A percentile compares a stretch with the other conserved stretches of the same genome.
Evolutionary conservation across 1,140 invertebrate species (phyloP).

Genomic region (Drosophila ambigua): DNA sequence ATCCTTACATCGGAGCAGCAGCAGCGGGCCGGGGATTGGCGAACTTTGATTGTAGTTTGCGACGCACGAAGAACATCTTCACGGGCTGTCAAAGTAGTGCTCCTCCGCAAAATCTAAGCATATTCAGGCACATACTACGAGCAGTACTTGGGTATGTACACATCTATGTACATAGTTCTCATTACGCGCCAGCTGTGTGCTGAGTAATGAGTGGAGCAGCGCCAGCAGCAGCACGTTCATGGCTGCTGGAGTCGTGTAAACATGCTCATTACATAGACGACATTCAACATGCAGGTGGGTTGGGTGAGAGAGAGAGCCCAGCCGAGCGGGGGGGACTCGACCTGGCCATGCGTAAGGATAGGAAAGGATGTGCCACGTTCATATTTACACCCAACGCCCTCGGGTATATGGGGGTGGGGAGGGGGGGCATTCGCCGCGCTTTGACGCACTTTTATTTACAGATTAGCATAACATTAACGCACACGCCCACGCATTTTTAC

Average conservation of each 20-base stretch:
- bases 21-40: too few species aligned
- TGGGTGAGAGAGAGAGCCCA: conserved; percentile 5
- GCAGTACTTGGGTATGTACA: background rate
- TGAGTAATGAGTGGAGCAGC: conserved; percentile 68
- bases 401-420: background rate
- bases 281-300: conserved; percentile 55
- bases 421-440: background rate
- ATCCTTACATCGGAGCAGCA: conserved; percentile 21
- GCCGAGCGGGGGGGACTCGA: background rate
- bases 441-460: conserved; percentile 67
- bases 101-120: background rate
- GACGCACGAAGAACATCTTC: background rate
- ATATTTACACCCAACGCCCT: conserved; percentile 55
- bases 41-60: background rate
- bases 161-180: too few species aligned
- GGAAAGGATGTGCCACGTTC: conserved; percentile 2
- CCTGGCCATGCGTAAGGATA: conserved; percentile 56
- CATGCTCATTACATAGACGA: conserved; percentile 61
- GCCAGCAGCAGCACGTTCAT: conserved; percentile 54
- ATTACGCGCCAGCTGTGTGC: conserved; percentile 30
- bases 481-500: conserved; percentile 59
- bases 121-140: background rate
- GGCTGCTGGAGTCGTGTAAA: conserved; percentile 41
- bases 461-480: conserved; percentile 74
- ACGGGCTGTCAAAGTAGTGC: conserved; percentile 21